These are phyloP conservation scores for Leucophora obtusa DNA, from an alignment of 2,888 invertebrate genomes.

Conservation along the genomic window DNA sequence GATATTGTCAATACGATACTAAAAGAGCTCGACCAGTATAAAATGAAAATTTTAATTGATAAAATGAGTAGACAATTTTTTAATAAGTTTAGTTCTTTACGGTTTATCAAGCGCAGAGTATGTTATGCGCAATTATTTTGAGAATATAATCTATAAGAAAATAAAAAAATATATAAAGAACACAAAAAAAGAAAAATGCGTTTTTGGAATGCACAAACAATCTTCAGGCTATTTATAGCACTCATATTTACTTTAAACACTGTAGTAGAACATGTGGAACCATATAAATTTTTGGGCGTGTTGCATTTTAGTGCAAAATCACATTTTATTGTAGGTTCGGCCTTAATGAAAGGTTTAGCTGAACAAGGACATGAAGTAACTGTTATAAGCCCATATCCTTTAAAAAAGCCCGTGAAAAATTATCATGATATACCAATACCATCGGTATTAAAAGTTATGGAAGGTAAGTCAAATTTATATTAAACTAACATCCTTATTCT, in stretches of 20 bases:
- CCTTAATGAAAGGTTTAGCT: slow-evolving; percentile 74
- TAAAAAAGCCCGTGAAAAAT: slow-evolving; percentile 69
- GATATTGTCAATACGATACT: no score
- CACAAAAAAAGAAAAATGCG: slow-evolving; percentile 32
- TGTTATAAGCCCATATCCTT: slow-evolving; percentile 72
- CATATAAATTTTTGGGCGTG: slow-evolving; percentile 70
- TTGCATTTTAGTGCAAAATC: slow-evolving; percentile 70
- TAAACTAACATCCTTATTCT: no score
- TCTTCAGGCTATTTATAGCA: slow-evolving; percentile 43
- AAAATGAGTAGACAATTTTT: not conserved
- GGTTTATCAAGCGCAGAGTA: not conserved
- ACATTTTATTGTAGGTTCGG: slow-evolving; percentile 74
- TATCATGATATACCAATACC: slow-evolving; percentile 68
- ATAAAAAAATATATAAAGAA: not conserved
- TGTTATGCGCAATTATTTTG: no score
- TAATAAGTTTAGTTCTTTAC: not conserved
- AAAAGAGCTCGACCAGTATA: no score
- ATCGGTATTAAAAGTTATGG: slow-evolving; percentile 48
- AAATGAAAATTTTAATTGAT: not conserved
- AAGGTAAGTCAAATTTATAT: slow-evolving; percentile 54
- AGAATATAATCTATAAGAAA: not conserved
- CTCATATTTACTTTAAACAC: slow-evolving; percentile 18
- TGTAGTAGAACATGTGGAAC: slow-evolving; percentile 3
- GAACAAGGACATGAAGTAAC: slow-evolving; percentile 76
- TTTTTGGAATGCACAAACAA: slow-evolving; percentile 41